Base-by-base conservation (phyloP, 2,797 vertebrate species). In the Acropternis orthonyx region DNA sequence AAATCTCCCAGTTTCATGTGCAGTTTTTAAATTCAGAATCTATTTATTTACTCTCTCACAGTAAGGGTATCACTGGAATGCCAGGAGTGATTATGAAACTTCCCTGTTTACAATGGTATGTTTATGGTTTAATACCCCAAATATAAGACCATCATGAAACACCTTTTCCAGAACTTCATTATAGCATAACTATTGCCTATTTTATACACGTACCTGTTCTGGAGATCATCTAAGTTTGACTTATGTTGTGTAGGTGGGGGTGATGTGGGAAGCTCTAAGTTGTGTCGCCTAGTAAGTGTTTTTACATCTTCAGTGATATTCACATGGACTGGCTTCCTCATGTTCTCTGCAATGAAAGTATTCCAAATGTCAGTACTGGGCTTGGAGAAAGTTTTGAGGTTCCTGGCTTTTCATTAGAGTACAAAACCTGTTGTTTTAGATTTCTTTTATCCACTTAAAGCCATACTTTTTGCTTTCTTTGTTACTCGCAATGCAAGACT, bases 241-340 rank as follows among this genome's bases (percentile, higher is more conserved):
- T 92, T 96, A 41, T 98, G 98, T 39, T 98, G 98, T 39, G 52
- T 49, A 80, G 93, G 93, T 55, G 97, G 95, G 30, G 99, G 99
- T 77, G 99, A 99, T 91, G 96, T 95, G 3, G 99, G 99, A 85
- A 99, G 98, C 20, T 99, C 98, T 81, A 98, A 82, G 18, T 98
- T 96, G 51, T 96, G 80, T 30, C 97, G 97, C 85, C 93, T 95
- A 37, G 88, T n/a, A 14, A 91, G 94, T 80, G 95, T 96, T 78
- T 97, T 96, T 78, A 90, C 39, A 80, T 91, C 86, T 96, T 97
- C 97, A 56, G 26, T 91, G 72, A 98, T 97, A 90, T 98, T 85
- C 67, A 99, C 54, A 26, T 97, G 97, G 26, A 97, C 94, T 74
- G 98, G 98, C 95, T 98, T 98, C 89, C 59, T 97, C 36, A 96